phyloP scores from a whole-genome alignment of 2,797 vertebrate genomes.

The Rhadinocentrus ornatus region DNA sequence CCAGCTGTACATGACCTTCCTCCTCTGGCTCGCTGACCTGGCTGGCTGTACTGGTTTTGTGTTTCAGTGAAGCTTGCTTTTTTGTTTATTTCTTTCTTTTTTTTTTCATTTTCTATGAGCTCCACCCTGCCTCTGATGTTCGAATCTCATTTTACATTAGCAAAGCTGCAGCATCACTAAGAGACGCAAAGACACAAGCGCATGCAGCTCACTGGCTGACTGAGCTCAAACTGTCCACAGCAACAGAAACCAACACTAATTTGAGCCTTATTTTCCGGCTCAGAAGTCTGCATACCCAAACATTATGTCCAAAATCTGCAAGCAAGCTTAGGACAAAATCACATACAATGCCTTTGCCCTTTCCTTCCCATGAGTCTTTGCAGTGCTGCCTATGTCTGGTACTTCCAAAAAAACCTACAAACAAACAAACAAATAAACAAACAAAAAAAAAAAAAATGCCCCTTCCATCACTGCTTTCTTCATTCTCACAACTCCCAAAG shows the following conservation, averaged over 20 bases:
- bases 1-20: slow-evolving; percentile 54
- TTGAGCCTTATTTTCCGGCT: slow-evolving; percentile 25
- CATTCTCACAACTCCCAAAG: slow-evolving; percentile 65
- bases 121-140: slow-evolving; percentile 36
- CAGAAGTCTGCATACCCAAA: slow-evolving; percentile 38
- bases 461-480: slow-evolving; percentile 42
- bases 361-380: slow-evolving; percentile 45
- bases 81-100: not conserved
- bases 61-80: slow-evolving; percentile 34
- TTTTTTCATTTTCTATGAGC: slow-evolving; percentile 22
- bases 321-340: slow-evolving; percentile 23
- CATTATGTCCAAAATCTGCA: slow-evolving; percentile 34
- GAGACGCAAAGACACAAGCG: slow-evolving; percentile 30
- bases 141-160: slow-evolving; percentile 43
- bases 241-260: slow-evolving; percentile 29
- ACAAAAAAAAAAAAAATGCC: slow-evolving; percentile 1
- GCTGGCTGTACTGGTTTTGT: slow-evolving; percentile 39
- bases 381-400: slow-evolving; percentile 17
- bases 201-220: slow-evolving; percentile 5
- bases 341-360: slow-evolving; percentile 6
- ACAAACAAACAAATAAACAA: slow-evolving; percentile 22
- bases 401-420: slow-evolving; percentile 32
- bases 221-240: slow-evolving; percentile 10
- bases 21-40: slow-evolving; percentile 42
- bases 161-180: slow-evolving; percentile 31